phyloP scores from a whole-genome alignment of 1,140 invertebrate species.

The Lepeophtheirus salmonis region DNA sequence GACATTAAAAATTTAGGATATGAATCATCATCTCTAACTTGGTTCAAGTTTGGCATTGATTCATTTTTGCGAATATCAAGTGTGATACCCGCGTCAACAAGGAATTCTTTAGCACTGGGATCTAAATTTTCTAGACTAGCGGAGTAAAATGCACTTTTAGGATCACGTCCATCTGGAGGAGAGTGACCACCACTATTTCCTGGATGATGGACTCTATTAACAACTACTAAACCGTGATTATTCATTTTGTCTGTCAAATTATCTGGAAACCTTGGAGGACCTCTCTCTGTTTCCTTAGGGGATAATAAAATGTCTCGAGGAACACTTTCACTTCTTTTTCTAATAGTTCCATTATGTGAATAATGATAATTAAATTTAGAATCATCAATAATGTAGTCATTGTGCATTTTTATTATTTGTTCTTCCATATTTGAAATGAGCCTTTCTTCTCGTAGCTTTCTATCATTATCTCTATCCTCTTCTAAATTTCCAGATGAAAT shows the following conservation, averaged over 20 bases:
- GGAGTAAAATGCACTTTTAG: conserved; percentile 20
- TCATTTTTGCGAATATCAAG: conserved; percentile 23
- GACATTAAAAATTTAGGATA: neutral
- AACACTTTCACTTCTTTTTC: neutral
- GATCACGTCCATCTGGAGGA: too few species aligned
- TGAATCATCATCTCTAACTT: neutral
- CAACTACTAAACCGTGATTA: too few species aligned
- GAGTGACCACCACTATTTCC: too few species aligned
- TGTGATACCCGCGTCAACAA: conserved; percentile 33
- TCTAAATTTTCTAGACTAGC: conserved; percentile 23
- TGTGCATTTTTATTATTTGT: conserved; percentile 9
- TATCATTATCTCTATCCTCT: conserved; percentile 6
- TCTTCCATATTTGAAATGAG: conserved; percentile 16
- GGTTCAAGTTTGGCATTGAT: conserved; percentile 5
- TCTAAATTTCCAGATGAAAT: conserved; percentile 2
- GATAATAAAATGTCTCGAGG: neutral
- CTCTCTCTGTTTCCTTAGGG: neutral
- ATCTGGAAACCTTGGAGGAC: too few species aligned
- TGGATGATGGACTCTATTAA: too few species aligned
- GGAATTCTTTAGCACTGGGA: conserved; percentile 29
- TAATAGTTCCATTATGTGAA: neutral
- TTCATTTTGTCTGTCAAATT: too few species aligned
- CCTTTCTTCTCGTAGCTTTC: conserved; percentile 14
- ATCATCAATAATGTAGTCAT: neutral
- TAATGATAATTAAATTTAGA: too few species aligned